Base-by-base conservation (phyloP, 2,888 invertebrate species). In the Clistopyga incitator region DNA sequence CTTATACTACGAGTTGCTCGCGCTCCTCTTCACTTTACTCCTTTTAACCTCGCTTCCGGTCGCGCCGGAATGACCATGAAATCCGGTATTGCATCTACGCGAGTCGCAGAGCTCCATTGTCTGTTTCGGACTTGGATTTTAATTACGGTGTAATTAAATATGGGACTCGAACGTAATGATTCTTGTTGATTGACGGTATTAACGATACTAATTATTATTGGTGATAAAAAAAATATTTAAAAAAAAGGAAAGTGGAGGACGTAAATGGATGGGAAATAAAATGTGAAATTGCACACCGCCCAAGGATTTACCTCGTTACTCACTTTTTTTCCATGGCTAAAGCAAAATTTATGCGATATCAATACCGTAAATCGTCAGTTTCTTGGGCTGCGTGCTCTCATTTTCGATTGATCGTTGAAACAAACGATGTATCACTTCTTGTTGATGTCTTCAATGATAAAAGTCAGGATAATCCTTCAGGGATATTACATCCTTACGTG, bases 331-430 rank as follows among this genome's bases (percentile, higher is more conserved):
- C 0, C 0, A 23, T 18, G n/a, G 34, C 29, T 4, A 56, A 29
- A 38, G 61, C 15, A 34, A 75, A 80, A 80, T 80, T 70, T 75
- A 80, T 70, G 74, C 50, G 42, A 54, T 61, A 47, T 47, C 81
- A 64, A 47, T 76, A 81, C 56, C 70, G 76, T 81, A 81, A 81
- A 81, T 81, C 38, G 38, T 71, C 54, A 25, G 42, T 68, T 25
- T 47, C 23, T 4, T n/a, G 29, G 65, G 25, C 54, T 42, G 20
- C 15, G 4, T 42, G 64, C 47, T 71, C 47, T 71, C 52, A 76
- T 76, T 76, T 70, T 81, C 81, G 76, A 65, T 76, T 71, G 75
- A 45, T 81, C 64, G 64, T 70, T 56, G n/a, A 38, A 64, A 56
- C 52, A 52, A 76, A 47, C 74, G 45, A 76, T 38, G 42, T 38